Evolutionary conservation across 2,113 vertebrate species (phyloP), one percentile per base, ranked within the genome.

Genomic region (Bos javanicus): DNA sequence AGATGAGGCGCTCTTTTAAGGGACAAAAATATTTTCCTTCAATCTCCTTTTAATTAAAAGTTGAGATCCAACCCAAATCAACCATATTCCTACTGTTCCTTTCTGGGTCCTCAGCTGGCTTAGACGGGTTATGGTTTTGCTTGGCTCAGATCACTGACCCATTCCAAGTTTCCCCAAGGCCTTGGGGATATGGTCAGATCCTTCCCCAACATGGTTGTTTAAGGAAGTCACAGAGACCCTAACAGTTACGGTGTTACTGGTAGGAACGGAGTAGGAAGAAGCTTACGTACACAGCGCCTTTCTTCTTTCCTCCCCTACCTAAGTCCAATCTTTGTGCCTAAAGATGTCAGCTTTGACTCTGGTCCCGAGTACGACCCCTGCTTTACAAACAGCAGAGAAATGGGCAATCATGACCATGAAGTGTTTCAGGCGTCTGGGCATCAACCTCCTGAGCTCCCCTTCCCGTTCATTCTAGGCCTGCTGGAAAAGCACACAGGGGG

Each of bases 291-390:
- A 74, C 0, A 2, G 36, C 25, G 30, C 7, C 26, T 9, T 48
- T 39, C 87, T 94, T 59, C 59, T 52, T 74, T 90, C 46, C 91
- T 62, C 46, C 76, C 80, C 67, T 46, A 15, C 25, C 0, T 16
- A 52, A 82, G 48, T 50, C 96, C 76, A 83, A 80, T 39, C 52
- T 94, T 56, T 60, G 85, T 91, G 95, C 95, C 95, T 76, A 74
- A 94, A 85, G 80, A 54, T 48, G 76, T 76, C 90, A 74, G 33
- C 39, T 74, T 94, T 54, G 91, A 67, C 82, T 87, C 92, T 92
- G 59, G 87, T 76, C 85, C 85, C 56, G 10, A n/a, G 46, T 11
- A 46, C 57, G 2, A 19, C 9, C 85, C 39, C 67, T 90, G 90
- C 62, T 30, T 39, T 67, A 94, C 81, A 90, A 94, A 64, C 76